Evolutionary conservation across 2,888 invertebrate species (phyloP).

Genomic region (Drosophila atripex): DNA sequence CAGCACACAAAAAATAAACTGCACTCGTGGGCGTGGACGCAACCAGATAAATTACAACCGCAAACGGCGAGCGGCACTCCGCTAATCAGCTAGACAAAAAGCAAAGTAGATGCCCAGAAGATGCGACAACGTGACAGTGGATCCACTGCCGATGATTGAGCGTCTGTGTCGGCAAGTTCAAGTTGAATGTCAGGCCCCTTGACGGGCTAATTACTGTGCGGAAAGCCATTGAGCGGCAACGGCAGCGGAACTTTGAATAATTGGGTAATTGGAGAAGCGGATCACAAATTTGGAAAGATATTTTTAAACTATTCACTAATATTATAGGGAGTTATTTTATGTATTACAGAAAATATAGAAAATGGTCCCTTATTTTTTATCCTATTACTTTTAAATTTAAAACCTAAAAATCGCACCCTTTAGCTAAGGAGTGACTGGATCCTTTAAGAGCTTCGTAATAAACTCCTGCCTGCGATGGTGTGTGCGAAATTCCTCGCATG

Average conservation of each 20-base stretch:
- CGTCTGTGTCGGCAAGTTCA: constrained; percentile 70
- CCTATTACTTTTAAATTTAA: not conserved
- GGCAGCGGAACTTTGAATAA: constrained; percentile 28
- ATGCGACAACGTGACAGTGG: constrained; percentile 43
- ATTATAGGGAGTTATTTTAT: not conserved
- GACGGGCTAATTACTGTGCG: constrained; percentile 44
- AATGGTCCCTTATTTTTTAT: not conserved
- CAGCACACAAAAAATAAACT: constrained; percentile 47
- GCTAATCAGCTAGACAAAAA: constrained; percentile 69
- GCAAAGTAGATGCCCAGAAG: constrained; percentile 22
- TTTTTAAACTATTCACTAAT: not conserved
- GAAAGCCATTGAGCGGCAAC: constrained; percentile 12
- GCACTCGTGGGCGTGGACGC: constrained; percentile 50
- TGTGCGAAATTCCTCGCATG: constrained; percentile 80
- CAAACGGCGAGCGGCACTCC: constrained; percentile 57
- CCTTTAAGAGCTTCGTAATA: constrained; percentile 82
- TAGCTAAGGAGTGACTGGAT: constrained; percentile 75
- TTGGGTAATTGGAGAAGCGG: constrained; percentile 24
- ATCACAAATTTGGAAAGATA: constrained; percentile 6
- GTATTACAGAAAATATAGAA: not conserved
- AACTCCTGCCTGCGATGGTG: constrained; percentile 80
- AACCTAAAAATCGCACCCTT: constrained; percentile 66
- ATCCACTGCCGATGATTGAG: constrained; percentile 35
- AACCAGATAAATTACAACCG: constrained; percentile 71
- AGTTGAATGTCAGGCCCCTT: constrained; percentile 77